These are phyloP conservation scores for Seriola dumerili DNA, from an alignment of 2,113 vertebrate genomes.

Conservation along the genomic window DNA sequence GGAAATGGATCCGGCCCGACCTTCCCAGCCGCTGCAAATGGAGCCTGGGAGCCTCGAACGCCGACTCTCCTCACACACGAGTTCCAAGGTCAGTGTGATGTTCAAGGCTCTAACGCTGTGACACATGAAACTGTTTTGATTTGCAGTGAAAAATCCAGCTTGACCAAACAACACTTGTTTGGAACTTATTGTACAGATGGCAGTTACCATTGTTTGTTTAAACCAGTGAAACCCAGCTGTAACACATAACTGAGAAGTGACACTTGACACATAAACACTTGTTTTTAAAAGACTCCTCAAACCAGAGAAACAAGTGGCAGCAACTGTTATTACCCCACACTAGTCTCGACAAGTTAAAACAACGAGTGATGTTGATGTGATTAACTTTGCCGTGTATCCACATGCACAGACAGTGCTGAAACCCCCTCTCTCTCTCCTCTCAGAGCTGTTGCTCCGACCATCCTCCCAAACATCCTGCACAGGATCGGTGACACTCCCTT, in stretches of 20 bases:
- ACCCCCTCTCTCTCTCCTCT: neutral
- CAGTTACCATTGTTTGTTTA: neutral
- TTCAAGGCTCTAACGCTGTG: neutral
- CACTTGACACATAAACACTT: neutral
- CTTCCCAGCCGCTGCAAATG: conserved; percentile 93
- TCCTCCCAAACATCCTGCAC: conserved; percentile 91
- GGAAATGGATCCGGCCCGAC: conserved; percentile 92
- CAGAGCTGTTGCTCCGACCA: conserved; percentile 56
- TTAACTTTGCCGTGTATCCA: neutral
- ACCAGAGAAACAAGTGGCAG: conserved; percentile 2
- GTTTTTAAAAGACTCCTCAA: neutral
- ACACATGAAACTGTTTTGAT: neutral
- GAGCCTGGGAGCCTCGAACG: conserved; percentile 83
- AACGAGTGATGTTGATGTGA: no score
- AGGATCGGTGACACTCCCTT: conserved; percentile 93
- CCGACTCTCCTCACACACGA: conserved; percentile 89
- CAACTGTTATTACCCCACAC: neutral
- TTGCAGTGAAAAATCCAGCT: neutral
- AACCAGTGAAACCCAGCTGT: neutral
- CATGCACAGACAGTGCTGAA: neutral
- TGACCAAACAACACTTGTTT: neutral
- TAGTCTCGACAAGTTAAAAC: neutral
- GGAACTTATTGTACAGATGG: neutral
- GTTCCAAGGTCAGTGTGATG: conserved; percentile 71
- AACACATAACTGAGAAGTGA: neutral